These are phyloP conservation scores for Doryteuthis pealeii DNA, from an alignment of 1,140 invertebrate genomes.

Conservation along the genomic window DNA sequence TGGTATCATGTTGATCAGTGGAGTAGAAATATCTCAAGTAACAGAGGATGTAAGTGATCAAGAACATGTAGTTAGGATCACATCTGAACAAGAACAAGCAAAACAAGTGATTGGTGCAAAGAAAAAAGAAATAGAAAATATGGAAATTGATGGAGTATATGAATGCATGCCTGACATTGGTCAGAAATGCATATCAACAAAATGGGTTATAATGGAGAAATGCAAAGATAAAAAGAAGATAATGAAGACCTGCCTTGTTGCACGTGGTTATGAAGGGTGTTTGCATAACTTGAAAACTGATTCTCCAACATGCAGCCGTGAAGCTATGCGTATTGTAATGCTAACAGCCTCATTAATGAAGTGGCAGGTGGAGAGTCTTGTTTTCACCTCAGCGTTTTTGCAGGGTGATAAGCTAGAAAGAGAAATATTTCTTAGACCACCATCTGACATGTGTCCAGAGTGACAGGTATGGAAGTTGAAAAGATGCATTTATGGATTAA, in stretches of 20 bases:
- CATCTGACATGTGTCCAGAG: background rate
- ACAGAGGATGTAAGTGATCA: background rate
- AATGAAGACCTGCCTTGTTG: background rate
- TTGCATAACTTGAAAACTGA: background rate
- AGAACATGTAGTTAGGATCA: background rate
- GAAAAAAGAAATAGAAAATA: background rate
- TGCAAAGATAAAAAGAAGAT: background rate
- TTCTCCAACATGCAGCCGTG: slow-evolving; percentile 1
- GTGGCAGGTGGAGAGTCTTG: background rate
- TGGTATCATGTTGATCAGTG: background rate
- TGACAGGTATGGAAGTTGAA: background rate
- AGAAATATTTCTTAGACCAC: background rate
- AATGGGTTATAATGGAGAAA: background rate
- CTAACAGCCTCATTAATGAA: background rate
- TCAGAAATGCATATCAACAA: background rate
- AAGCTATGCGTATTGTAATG: background rate
- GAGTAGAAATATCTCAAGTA: background rate
- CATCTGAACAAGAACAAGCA: background rate
- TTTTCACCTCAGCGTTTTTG: background rate
- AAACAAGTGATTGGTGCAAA: background rate
- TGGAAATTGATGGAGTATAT: background rate
- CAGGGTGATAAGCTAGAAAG: background rate
- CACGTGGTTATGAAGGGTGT: background rate
- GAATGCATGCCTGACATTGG: background rate
- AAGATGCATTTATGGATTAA: background rate